Base-by-base conservation (phyloP, 2,888 invertebrate species). In the Candidula unifasciata region DNA sequence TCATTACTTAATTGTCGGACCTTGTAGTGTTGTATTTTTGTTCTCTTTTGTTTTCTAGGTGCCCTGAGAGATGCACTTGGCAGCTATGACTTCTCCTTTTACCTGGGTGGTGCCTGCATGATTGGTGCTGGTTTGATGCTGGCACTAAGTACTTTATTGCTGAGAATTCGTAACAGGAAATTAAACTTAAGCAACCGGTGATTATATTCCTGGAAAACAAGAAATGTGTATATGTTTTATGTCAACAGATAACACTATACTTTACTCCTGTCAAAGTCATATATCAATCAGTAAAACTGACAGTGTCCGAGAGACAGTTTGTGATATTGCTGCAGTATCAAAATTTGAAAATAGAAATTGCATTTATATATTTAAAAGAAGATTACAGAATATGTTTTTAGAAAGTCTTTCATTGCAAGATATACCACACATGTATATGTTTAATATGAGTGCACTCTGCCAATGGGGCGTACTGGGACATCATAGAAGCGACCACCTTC, bases 41-140 rank as follows among this genome's bases (percentile, higher is more conserved):
- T 68, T n/a, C 13, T 68, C 2, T 27, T n/a, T 68, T 68, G 16
- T 68, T n/a, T 27, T 30, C 8, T 71, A 81, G 81, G 81, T 30
- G 69, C 73, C 16, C 35, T 81, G 57, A 54, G 57, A 24, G 81
- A 81, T 73, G 33, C 73, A 35, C 57, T 73, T 2, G 81, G 81
- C 44, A 71, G n/a, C 54, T 81, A 71, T 24, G 81, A 81, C 60
- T 57, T 54, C 57, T 64, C 81, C 71, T 81, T 81, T 35, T 81
- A 81, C 57, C 57, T 81, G 2, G 71, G 81, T 35, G 73, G 81
- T 24, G 80, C 80, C 5, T 30, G 80, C 68, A 80, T 80, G 80
- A 0, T 80, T 52, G 66, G 52, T 52, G 24, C 80, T 3, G 80
- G 68, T 18, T 8, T 80, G 37, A 8, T 80, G 3, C n/a, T 80